phyloP scores from a whole-genome alignment of 2,888 invertebrate genomes.

The Exocentrus adspersus region DNA sequence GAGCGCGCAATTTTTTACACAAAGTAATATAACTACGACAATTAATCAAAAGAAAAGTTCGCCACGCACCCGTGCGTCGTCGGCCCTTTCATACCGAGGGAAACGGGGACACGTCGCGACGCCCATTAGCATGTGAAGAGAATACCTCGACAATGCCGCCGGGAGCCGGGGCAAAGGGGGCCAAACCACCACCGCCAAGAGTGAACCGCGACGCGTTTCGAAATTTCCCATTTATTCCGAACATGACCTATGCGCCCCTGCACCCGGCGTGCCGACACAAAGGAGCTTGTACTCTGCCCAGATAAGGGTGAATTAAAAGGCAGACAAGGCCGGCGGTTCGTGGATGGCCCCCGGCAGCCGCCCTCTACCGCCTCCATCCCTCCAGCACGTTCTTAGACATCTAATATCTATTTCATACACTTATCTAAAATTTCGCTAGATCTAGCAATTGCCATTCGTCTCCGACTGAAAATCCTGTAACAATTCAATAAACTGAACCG shows the following conservation, averaged over 20 bases:
- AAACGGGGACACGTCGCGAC: slow-evolving; percentile 5
- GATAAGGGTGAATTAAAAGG: slow-evolving; percentile 19
- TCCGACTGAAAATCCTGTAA: no score
- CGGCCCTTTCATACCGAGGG: slow-evolving; percentile 1
- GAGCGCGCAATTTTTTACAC: slow-evolving; percentile 1
- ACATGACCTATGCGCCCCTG: slow-evolving; percentile 13
- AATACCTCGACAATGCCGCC: slow-evolving; percentile 19
- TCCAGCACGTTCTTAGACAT: no score
- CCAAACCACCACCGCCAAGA: no score
- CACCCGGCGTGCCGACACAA: background rate
- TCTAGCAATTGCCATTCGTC: no score
- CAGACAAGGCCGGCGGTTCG: slow-evolving; percentile 13
- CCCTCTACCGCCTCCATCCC: no score
- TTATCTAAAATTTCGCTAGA: no score
- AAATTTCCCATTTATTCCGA: slow-evolving; percentile 15
- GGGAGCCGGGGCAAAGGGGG: slow-evolving; percentile 12
- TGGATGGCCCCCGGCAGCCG: no score
- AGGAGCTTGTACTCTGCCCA: background rate
- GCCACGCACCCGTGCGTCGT: background rate
- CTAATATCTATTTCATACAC: no score
- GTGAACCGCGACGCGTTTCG: slow-evolving; percentile 3
- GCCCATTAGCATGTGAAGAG: slow-evolving; percentile 24
- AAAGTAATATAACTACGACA: slow-evolving; percentile 10
- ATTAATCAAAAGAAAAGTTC: slow-evolving; percentile 16
- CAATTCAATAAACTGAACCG: no score